Base-by-base conservation (phyloP, 2,888 invertebrate genomes). In the Eumerus sabulonum region DNA sequence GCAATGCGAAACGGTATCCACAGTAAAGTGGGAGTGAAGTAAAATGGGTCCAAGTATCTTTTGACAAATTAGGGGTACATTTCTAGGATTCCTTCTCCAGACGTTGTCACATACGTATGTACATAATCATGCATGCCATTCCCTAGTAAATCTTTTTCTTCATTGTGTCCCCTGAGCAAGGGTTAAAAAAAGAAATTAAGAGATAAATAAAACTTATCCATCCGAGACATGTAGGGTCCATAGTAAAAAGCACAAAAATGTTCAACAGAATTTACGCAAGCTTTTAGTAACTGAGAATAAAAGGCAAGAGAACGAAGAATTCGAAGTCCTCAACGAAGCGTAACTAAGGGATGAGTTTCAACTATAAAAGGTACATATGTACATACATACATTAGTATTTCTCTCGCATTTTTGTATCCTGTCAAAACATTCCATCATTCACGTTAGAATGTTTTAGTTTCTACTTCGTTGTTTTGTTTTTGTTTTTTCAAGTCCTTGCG, bases 1-100 rank as follows among this genome's bases (percentile, higher is more conserved):
- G 35, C 19, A 11, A 12, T 27, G n/a, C 44, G 59, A 38, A 54
- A 70, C 54, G 60, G 60, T 62, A 54, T 45, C 54, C 47, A 38
- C 38, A 45, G 42, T 1, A 42, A 13, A 14, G 51, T 27, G 14
- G 27, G n/a, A n/a, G n/a, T n/a, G n/a, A n/a, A n/a, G n/a, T 17
- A 48, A 56, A 45, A 35, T 11, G 14, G 9, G 40, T 42, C 36
- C 13, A 27, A 35, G 38, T 35, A 40, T 50, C 57, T 50, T 71
- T 62, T 48, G 54, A 71, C 47, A 71, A 62, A 62, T 71, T 62
- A 56, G 54, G 70, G 54, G 35, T 56, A 63, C 42, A 53, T 35
- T 44, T 35, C 63, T 44, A 51, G 19, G 63, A 53, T 27, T 51
- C 42, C 54, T 40, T 51, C 14, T 19, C 19, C 51, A 19, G 13